These are phyloP conservation scores for Megaceryle torquata DNA, from an alignment of 2,113 vertebrate species.

Conservation along the genomic window DNA sequence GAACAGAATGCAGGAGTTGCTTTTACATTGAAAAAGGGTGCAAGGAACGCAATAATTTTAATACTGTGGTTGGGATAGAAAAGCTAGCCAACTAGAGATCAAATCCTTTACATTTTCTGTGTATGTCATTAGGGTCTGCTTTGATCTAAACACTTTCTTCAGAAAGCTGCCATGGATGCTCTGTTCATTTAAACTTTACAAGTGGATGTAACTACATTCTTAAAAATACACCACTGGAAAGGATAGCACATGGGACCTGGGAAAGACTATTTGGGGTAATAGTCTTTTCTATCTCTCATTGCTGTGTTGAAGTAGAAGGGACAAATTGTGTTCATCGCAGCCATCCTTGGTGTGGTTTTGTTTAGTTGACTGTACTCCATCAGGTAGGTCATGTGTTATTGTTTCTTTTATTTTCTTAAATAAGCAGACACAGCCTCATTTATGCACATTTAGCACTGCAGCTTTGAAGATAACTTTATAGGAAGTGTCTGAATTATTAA, in stretches of 20 bases:
- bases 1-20: not conserved
- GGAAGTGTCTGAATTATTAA: not conserved
- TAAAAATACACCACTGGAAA: not conserved
- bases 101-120: slow-evolving; percentile 3
- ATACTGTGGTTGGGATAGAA: slow-evolving; percentile 7
- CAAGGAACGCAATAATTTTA: slow-evolving; percentile 4
- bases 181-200: not conserved
- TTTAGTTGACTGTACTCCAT: not conserved
- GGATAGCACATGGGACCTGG: not conserved
- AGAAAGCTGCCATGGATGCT: not conserved
- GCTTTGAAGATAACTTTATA: not conserved
- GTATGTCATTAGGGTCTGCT: slow-evolving; percentile 19
- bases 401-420: not conserved
- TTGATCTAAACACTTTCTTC: slow-evolving; percentile 7
- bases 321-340: not conserved
- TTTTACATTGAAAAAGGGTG: not conserved
- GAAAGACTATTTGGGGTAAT: not conserved
- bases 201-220: not conserved
- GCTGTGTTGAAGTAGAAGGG: not conserved
- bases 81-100: not conserved
- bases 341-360: not conserved
- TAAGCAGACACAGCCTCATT: not conserved
- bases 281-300: not conserved
- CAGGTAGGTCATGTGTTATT: not conserved
- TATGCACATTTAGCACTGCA: not conserved